These are phyloP conservation scores for Lynx canadensis DNA, from an alignment of 2,113 vertebrate genomes.

Conservation along the genomic window DNA sequence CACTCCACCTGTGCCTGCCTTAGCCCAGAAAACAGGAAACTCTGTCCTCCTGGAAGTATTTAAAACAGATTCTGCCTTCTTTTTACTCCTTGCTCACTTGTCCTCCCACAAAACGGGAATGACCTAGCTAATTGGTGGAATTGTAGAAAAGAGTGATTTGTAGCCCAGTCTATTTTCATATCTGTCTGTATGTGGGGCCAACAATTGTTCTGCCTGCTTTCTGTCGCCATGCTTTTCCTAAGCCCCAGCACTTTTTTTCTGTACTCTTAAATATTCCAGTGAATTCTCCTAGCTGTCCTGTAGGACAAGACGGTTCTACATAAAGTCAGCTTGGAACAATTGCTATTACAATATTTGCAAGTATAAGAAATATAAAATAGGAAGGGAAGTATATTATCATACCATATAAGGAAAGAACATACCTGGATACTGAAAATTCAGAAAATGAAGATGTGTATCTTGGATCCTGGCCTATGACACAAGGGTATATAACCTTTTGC, in stretches of 20 bases:
- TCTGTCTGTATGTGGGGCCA: neutral
- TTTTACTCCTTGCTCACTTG: neutral
- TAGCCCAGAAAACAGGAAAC: neutral
- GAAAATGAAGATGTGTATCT: neutral
- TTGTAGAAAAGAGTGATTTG: neutral
- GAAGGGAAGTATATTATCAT: neutral
- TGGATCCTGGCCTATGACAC: neutral
- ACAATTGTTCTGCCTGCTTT: neutral
- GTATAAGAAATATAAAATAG: neutral
- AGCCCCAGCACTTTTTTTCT: neutral
- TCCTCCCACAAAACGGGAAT: neutral
- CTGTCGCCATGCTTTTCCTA: neutral
- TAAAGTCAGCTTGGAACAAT: neutral
- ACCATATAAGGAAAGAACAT: neutral
- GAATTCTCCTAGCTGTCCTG: neutral
- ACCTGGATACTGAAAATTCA: neutral
- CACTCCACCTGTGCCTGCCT: neutral
- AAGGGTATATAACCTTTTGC: neutral
- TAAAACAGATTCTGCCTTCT: constrained; percentile 12
- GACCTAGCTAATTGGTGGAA: neutral
- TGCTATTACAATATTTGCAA: neutral
- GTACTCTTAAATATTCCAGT: neutral
- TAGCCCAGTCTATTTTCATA: neutral
- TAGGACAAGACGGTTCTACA: neutral
- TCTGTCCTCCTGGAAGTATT: neutral